Base-by-base conservation (phyloP, 2,113 vertebrate genomes). In the Nansenia antarctica region DNA sequence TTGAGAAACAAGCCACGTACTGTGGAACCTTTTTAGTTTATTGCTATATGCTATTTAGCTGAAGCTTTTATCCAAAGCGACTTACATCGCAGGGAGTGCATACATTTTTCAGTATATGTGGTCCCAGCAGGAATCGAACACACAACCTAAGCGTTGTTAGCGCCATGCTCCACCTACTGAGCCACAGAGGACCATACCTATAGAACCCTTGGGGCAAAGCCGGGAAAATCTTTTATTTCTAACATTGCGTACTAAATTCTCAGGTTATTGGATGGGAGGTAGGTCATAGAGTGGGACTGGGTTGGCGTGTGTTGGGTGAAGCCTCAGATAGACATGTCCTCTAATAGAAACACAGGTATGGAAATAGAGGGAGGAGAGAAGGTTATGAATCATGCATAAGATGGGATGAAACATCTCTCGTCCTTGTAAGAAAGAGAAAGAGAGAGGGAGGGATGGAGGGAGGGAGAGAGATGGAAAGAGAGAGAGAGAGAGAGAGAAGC, bases 341-440 rank as follows among this genome's bases (percentile, higher is more conserved):
- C 3, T 61, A 61, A 27, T 34, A 37, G 60, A 60, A 26, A 15
- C 8, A 55, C n/a, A 63, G 67, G 65, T 39, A 42, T 32, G 14
- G 8, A 18, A 42, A 42, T 37, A 18, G 7, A n/a, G 29, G 67
- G 49, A 64, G 22, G 11, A n/a, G 35, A 37, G 35, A 53, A 12
- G 24, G 2, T 29, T 7, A 55, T 59, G 72, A 68, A 69, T 78
- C 60, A 73, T 68, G 22, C 15, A 6, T 20, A 3, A 24, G 20
- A 37, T 20, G 20, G 65, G n/a, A n/a, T n/a, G n/a, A n/a, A n/a
- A n/a, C n/a, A 67, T 30, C 30, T 55, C 35, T 69, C 58, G 67
- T 70, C 70, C 64, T 79, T 85, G 67, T 42, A 27, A 65, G 15
- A 55, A 9, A 62, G 52, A 9, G 20, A 24, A n/a, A 52, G 52